Conservation (phyloP, 2,888 invertebrate species). For the Galerucella nymphaeae region DNA sequence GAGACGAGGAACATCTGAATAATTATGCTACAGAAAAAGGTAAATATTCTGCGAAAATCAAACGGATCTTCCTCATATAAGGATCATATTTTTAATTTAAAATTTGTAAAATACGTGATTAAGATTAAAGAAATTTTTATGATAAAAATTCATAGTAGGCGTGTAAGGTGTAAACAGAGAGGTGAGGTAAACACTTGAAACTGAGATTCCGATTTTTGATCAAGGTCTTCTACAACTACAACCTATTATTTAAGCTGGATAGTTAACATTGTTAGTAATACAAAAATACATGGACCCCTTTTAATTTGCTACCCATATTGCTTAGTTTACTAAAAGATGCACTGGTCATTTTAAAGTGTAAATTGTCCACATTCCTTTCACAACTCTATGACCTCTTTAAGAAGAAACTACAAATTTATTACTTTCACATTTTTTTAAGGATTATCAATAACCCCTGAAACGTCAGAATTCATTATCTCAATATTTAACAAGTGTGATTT, state of each 20-base stretch:
- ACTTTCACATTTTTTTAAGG: constrained; percentile 53
- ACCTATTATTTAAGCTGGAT: constrained; percentile 22
- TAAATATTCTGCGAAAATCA: constrained; percentile 65
- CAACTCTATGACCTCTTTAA: constrained; percentile 59
- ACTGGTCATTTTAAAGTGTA: constrained; percentile 46
- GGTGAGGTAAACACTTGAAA: constrained; percentile 43
- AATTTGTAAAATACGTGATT: background rate
- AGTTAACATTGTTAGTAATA: constrained; percentile 14
- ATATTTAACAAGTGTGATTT: constrained; percentile 13
- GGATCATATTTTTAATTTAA: constrained; percentile 2
- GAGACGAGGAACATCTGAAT: constrained; percentile 96
- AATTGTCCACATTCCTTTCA: constrained; percentile 55
- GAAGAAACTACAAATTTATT: constrained; percentile 43
- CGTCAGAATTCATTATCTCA: background rate
- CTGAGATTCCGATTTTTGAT: constrained; percentile 27
- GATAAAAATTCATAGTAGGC: constrained; percentile 55
- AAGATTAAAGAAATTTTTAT: background rate
- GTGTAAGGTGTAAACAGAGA: constrained; percentile 52
- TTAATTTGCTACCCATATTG: constrained; percentile 30
- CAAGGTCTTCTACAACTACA: constrained; percentile 21
- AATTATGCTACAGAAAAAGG: constrained; percentile 94
- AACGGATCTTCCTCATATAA: background rate
- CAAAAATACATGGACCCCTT: constrained; percentile 14
- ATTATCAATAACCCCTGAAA: constrained; percentile 3
- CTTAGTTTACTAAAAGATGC: constrained; percentile 35